Percentiles rank a stretch among this genome's conserved stretches.
Conservation (phyloP, 2,888 invertebrate species). For the Eucera pruinosa region DNA sequence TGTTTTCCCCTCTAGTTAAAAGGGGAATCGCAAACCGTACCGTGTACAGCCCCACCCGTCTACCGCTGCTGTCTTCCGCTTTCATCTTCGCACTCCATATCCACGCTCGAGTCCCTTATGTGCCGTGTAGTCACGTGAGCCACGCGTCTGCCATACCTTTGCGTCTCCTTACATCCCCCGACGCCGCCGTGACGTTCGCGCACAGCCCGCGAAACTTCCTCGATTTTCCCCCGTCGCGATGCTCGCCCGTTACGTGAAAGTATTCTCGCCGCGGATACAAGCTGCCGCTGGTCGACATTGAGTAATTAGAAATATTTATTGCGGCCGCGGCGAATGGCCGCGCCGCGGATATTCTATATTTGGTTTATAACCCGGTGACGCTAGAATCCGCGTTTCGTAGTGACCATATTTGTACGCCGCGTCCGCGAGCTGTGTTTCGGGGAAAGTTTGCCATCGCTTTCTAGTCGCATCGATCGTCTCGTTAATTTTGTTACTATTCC, state of each 20-base stretch:
- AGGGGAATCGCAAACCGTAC: too few species aligned
- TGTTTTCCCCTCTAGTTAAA: slow-evolving; percentile 19
- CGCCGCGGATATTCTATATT: too few species aligned
- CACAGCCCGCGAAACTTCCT: slow-evolving; percentile 19
- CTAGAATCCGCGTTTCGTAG: too few species aligned
- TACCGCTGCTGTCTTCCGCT: slow-evolving; percentile 44
- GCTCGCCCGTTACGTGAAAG: slow-evolving; percentile 23
- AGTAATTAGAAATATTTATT: slow-evolving; percentile 16
- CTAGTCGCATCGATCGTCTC: too few species aligned
- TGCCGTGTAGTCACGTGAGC: slow-evolving; percentile 55
- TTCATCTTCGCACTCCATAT: slow-evolving; percentile 64
- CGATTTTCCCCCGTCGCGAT: slow-evolving; percentile 31
- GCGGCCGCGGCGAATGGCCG: not conserved
- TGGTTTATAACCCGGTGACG: too few species aligned
- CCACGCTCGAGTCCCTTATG: slow-evolving; percentile 51
- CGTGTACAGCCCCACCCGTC: slow-evolving; percentile 22
- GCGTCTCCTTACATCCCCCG: slow-evolving; percentile 37
- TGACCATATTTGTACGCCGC: too few species aligned
- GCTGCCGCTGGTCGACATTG: not conserved
- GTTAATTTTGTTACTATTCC: too few species aligned
- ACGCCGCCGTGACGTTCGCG: not conserved
- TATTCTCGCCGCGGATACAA: not conserved
- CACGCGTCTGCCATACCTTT: slow-evolving; percentile 51
- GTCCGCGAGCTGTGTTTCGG: too few species aligned
- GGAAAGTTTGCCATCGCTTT: too few species aligned